Base-by-base conservation (phyloP, 2,888 invertebrate species). In the Idaea dimidiata region DNA sequence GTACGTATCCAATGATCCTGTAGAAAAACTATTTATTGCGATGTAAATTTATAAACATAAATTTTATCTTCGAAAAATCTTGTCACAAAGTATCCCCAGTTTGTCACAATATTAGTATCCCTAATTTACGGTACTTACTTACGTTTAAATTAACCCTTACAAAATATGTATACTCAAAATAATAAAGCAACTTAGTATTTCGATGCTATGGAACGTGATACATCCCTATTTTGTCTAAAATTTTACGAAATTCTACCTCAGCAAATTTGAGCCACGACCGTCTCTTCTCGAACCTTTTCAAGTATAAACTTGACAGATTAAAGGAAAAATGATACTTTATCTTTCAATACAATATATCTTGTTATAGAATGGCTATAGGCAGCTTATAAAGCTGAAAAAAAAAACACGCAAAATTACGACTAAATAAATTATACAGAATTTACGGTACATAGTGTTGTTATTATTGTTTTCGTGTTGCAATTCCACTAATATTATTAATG, bases 181-280 rank as follows among this genome's bases (percentile, higher is more conserved):
- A 33, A 10, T 43, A 43, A 43, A 43, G 43, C 43, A 3, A 43
- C 43, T 43, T 43, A 10, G 10, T 43, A 43, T 8, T 43, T 43
- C 43, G 43, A 43, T 43, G 43, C 43, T 43, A 43, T 0, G 14
- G 43, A 43, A 57, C 54, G 17, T 63, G 32, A 59, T 57, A 61
- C 58, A 16, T 16, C 54, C 14, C 8, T 32, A 59, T 59, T 24
- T 24, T 54, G 59, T 60, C 54, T 54, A 10, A 43, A 43, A 43
- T 43, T 55, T 55, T 17, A 55, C 43, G 43, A 43, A 43, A 43
- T 43, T 14, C 43, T 43, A 43, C 43, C 43, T 43, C 43, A 43
- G 43, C 43, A 14, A 43, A 14, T 43, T 43, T 43, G 43, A 43
- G 14, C 7, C 10, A 43, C 43, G 43, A 43, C 43, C 43, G 43